Percentiles rank a stretch among this genome's conserved stretches.
These are phyloP conservation scores for Siniperca knerii DNA, from an alignment of 2,113 vertebrate genomes.

Conservation along the genomic window DNA sequence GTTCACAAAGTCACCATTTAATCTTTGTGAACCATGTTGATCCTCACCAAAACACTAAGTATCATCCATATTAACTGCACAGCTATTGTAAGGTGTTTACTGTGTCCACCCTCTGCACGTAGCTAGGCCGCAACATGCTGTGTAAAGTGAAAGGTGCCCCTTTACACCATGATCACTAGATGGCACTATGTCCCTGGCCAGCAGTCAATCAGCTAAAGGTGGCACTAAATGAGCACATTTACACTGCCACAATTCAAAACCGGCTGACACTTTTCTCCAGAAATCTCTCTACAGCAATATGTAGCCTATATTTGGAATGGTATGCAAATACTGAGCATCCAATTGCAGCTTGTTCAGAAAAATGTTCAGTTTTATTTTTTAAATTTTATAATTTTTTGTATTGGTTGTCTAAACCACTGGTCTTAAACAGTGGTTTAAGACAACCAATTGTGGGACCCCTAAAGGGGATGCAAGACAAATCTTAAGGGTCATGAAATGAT, in stretches of 20 bases:
- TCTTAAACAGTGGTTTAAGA: too few species aligned
- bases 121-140: background rate
- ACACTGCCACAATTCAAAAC: background rate
- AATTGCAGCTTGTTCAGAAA: background rate
- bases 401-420: too few species aligned
- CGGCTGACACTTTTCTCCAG: background rate
- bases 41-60: background rate
- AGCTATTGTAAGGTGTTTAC: background rate
- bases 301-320: background rate
- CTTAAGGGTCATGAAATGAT: background rate
- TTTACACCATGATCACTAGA: constrained; percentile 28
- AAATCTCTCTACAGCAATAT: background rate
- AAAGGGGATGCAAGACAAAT: background rate
- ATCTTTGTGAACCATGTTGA: too few species aligned
- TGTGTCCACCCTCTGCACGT: background rate
- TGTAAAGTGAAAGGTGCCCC: background rate
- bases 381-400: background rate
- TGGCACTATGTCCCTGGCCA: constrained; percentile 6
- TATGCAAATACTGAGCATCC: background rate
- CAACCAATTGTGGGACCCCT: background rate
- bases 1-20: background rate
- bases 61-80: background rate
- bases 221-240: background rate
- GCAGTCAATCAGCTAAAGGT: background rate
- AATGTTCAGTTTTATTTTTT: background rate